Percentiles rank a stretch among this genome's conserved stretches.
Evolutionary conservation across 2,113 vertebrate species (phyloP).

Genomic region (Catharus bicknelli): DNA sequence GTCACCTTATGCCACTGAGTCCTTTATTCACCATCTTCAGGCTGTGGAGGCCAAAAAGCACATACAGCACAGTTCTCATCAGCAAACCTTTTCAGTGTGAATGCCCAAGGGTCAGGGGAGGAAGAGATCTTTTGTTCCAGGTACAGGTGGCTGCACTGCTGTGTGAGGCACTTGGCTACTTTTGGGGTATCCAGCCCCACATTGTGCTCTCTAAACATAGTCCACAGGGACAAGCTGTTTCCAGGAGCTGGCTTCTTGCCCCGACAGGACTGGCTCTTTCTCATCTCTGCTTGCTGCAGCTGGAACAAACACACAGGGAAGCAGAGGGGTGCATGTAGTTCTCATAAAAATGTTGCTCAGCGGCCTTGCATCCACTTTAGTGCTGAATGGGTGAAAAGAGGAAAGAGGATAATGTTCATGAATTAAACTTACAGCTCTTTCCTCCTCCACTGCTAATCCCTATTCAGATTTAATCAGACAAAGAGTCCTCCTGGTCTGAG

Average conservation of each 20-base stretch:
- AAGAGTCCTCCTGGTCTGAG: neutral
- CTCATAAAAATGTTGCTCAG: neutral
- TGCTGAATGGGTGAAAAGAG: neutral
- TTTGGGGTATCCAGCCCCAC: neutral
- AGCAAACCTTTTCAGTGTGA: neutral
- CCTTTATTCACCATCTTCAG: neutral
- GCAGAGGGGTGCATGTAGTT: neutral
- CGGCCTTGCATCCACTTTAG: neutral
- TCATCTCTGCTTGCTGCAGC: neutral
- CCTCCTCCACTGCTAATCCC: conserved; percentile 33
- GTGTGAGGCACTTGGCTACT: neutral
- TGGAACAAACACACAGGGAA: neutral
- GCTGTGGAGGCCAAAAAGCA: neutral
- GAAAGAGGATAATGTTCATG: conserved; percentile 29
- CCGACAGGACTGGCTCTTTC: neutral
- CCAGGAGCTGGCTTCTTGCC: neutral
- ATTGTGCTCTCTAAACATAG: neutral
- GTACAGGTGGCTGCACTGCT: neutral
- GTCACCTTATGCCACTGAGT: neutral
- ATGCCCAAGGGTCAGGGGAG: neutral
- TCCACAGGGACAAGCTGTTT: neutral
- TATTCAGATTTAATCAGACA: conserved; percentile 47
- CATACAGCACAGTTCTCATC: neutral
- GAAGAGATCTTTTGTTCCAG: rapidly evolving
- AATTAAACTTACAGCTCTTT: conserved; percentile 26